phyloP scores from a whole-genome alignment of 2,797 vertebrate species.

The Megaceryle alcyon region DNA sequence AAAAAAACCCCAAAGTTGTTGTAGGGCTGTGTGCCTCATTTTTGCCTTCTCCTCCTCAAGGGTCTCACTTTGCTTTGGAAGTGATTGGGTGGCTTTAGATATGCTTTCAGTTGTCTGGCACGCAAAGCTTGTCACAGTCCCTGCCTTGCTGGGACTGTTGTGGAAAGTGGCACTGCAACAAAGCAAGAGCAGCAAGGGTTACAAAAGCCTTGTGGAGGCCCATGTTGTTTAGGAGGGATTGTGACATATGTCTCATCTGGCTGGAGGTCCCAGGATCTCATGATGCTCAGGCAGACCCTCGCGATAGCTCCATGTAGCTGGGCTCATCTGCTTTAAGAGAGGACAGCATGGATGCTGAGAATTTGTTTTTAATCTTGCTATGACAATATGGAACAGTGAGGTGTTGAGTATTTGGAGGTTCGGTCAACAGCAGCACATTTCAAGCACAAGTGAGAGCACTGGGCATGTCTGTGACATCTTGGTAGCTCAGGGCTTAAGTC shows the following conservation, averaged over 20 bases:
- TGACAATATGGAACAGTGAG: rapidly evolving
- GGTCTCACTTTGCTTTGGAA: background rate
- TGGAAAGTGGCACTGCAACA: background rate
- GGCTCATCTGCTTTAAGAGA: background rate
- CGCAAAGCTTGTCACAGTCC: background rate
- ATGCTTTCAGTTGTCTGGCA: background rate
- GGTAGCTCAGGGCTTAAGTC: background rate
- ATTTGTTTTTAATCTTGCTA: background rate
- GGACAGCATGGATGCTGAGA: background rate
- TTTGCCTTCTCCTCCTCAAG: background rate
- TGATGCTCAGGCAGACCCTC: background rate
- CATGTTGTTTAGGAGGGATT: background rate
- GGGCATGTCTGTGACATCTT: rapidly evolving
- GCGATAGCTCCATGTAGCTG: rapidly evolving
- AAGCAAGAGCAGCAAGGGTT: background rate
- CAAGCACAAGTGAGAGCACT: background rate
- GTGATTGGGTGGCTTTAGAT: background rate
- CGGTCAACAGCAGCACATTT: background rate
- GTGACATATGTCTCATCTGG: rapidly evolving
- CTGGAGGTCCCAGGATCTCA: background rate
- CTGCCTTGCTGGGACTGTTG: background rate
- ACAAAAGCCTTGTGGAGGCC: background rate
- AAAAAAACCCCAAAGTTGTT: background rate
- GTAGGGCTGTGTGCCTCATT: background rate
- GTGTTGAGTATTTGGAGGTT: background rate